A percentile compares a stretch with the other conserved stretches of the same genome.
These are phyloP conservation scores for Lerista edwardsae DNA, from an alignment of 2,797 vertebrate genomes.

Conservation along the genomic window DNA sequence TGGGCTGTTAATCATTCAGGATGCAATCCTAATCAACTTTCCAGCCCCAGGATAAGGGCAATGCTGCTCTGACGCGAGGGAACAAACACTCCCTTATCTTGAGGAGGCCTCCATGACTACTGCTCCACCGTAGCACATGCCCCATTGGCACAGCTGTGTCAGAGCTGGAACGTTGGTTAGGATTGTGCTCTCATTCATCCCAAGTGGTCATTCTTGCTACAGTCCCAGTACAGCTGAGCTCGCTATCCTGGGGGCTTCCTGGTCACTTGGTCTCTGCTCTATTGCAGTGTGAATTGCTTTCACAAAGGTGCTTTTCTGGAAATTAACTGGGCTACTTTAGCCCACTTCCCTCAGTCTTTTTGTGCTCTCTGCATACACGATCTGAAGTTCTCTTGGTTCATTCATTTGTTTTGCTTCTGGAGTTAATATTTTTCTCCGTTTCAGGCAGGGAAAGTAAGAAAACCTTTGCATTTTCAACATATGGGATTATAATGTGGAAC, in stretches of 20 bases:
- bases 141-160: too few relatives aligned
- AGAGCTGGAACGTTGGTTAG: too few relatives aligned
- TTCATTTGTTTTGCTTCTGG: constrained; percentile 48
- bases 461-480: constrained; percentile 70
- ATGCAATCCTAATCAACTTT: too few relatives aligned
- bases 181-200: neutral
- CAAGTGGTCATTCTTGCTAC: neutral
- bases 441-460: constrained; percentile 63
- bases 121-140: too few relatives aligned
- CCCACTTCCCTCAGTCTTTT: neutral
- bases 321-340: neutral
- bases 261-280: neutral
- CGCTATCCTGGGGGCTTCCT: neutral
- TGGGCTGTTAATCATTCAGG: neutral
- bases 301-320: neutral
- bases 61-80: too few relatives aligned
- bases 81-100: too few relatives aligned
- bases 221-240: neutral
- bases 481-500: constrained; percentile 70
- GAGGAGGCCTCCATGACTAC: too few relatives aligned
- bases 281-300: neutral
- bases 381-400: constrained; percentile 28
- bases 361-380: constrained; percentile 9
- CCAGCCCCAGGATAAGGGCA: too few relatives aligned
- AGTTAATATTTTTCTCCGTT: constrained; percentile 54